Conservation (phyloP, 2,113 vertebrate genomes). For the Felis catus region F.catus_Fca126_mat1.0 CM031420.1:107418501-107419000, state of each 20-base stretch:
- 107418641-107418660: constrained; percentile 4
- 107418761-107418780: not conserved
- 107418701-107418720: not conserved
- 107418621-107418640: not conserved
- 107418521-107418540: not conserved
- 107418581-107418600: not conserved
- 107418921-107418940: not conserved
- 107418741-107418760: not conserved
- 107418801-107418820: not conserved
- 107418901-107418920: not conserved
- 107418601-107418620: not conserved
- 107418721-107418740: constrained; percentile 1
- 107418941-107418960: not conserved
- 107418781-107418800: not conserved
- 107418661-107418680: not conserved
- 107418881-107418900: not conserved
- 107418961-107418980: not conserved
- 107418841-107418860: not conserved
- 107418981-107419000: not conserved
- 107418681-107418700: not conserved
- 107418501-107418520: not conserved
- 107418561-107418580: not conserved
- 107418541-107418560: not conserved
- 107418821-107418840: not conserved
- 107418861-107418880: not conserved